These are phyloP conservation scores for Pammene aurita DNA, from an alignment of 2,888 invertebrate species.

Conservation along the genomic window DNA sequence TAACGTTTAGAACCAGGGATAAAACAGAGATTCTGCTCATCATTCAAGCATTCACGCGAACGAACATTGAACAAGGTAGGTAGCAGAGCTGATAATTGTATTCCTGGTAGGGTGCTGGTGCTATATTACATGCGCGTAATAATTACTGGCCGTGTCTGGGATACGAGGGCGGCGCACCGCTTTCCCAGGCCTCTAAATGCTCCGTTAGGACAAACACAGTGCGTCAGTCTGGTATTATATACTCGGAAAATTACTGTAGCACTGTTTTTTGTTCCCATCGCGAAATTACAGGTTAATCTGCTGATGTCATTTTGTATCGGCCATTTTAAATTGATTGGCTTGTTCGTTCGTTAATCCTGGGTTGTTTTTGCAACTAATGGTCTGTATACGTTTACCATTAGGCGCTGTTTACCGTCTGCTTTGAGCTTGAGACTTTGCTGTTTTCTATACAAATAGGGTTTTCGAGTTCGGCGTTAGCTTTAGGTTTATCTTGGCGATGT, in stretches of 20 bases:
- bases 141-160: conserved; percentile 60
- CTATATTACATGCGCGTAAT: conserved; percentile 58
- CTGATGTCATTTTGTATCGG: conserved; percentile 48
- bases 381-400: conserved; percentile 36
- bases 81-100: conserved; percentile 25
- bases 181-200: conserved; percentile 70
- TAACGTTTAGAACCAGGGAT: not conserved
- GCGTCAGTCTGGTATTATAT: conserved; percentile 68
- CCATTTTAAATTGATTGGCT: conserved; percentile 45
- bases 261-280: conserved; percentile 66
- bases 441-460: conserved; percentile 40
- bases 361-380: conserved; percentile 41
- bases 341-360: conserved; percentile 43
- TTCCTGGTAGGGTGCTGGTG: conserved; percentile 41
- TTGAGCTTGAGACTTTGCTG: conserved; percentile 34
- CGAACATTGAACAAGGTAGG: conserved; percentile 13
- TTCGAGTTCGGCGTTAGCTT: conserved; percentile 33
- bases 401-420: conserved; percentile 31
- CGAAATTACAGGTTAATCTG: conserved; percentile 49
- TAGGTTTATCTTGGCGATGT: conserved; percentile 39
- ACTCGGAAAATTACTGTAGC: conserved; percentile 71
- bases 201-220: conserved; percentile 76
- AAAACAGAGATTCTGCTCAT: not conserved
- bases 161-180: conserved; percentile 46
- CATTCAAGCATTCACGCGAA: conserved; percentile 8